Evolutionary conservation across 1,140 invertebrate species (phyloP), one percentile per base, ranked within the genome.

Genomic region (Nomia melanderi): DNA sequence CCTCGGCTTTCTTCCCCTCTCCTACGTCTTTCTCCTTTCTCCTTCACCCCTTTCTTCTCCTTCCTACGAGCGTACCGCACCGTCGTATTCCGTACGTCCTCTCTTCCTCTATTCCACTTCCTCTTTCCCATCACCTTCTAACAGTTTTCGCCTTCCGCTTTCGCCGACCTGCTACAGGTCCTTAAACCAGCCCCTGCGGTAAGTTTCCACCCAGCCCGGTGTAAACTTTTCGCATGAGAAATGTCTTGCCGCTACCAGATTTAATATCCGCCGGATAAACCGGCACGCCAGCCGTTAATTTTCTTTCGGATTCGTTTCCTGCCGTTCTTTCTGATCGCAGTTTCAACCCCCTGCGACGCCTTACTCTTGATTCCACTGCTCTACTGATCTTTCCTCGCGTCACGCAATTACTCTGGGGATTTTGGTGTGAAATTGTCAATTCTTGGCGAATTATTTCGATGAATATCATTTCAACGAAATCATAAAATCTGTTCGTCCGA

Each of bases 261-360:
- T 84, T 87, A 87, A 87, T 85, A 87, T 86, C 85, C 85, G 78
- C 64, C 53, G 81, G 74, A 79, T 86, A 85, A 83, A 65, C 74
- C 67, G 41, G 60, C 65, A 74, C 14, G 65, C 0, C 60, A 54
- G 54, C 71, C 73, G 74, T 83, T 83, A 84, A 84, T 27, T 73
- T 79, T 67, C 36, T 39, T 72, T 80, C 64, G 57, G 56, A 54
- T 65, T 47, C 71, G 66, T 81, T 84, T 85, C 79, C 65, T 73
- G 29, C 63, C 33, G 36, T 57, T 54, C 57, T 20, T 27, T 36
- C 47, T 27, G 54, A 17, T 33, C 17, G 29, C 25, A 50, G 25
- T 74, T 67, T 29, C 8, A 23, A 33, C 33, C n/a, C 44, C 47
- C 63, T 57, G 57, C 60, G 3, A 36, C 33, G 3, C 33, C n/a